These are phyloP conservation scores for Meandrina meandrites DNA, from an alignment of 92 coral and sea anemone genomes.

Conservation along the genomic window DNA sequence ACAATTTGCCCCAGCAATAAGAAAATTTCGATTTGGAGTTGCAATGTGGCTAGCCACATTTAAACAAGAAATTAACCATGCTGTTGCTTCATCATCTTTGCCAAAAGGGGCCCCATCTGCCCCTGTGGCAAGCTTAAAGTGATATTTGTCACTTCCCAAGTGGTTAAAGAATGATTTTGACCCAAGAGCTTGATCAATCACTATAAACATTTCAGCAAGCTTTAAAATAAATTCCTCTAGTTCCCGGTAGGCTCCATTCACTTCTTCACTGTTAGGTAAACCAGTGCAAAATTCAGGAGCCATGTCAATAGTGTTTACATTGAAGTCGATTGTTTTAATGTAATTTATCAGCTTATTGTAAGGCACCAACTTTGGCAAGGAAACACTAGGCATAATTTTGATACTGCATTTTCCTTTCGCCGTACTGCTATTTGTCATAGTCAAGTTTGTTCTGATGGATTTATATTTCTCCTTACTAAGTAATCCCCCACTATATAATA, in stretches of 20 bases:
- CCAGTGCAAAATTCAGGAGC: slow-evolving; percentile 42
- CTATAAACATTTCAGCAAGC: slow-evolving; percentile 44
- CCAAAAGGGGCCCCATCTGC: slow-evolving; percentile 57
- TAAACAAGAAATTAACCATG: slow-evolving; percentile 57
- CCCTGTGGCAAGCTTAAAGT: slow-evolving; percentile 43
- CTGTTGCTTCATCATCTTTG: slow-evolving; percentile 60
- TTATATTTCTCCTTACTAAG: slow-evolving; percentile 67
- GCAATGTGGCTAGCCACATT: slow-evolving; percentile 54
- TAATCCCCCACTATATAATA: slow-evolving; percentile 56
- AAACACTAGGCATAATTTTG: slow-evolving; percentile 31
- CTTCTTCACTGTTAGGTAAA: slow-evolving; percentile 29
- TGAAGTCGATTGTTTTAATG: slow-evolving; percentile 34
- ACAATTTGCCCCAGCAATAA: slow-evolving; percentile 67
- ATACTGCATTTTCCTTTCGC: slow-evolving; percentile 22
- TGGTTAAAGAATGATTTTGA: slow-evolving; percentile 37
- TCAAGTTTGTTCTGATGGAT: slow-evolving; percentile 50
- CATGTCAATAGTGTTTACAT: slow-evolving; percentile 19
- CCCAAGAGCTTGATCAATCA: slow-evolving; percentile 31
- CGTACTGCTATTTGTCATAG: slow-evolving; percentile 3
- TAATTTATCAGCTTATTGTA: slow-evolving; percentile 50
- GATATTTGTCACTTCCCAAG: slow-evolving; percentile 25
- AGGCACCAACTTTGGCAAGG: slow-evolving; percentile 45
- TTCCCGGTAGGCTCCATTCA: slow-evolving; percentile 47
- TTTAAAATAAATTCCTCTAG: slow-evolving; percentile 18
- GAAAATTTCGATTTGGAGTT: slow-evolving; percentile 54